phyloP scores from a whole-genome alignment of 2,113 vertebrate species.

The Paratilapia polleni region DNA sequence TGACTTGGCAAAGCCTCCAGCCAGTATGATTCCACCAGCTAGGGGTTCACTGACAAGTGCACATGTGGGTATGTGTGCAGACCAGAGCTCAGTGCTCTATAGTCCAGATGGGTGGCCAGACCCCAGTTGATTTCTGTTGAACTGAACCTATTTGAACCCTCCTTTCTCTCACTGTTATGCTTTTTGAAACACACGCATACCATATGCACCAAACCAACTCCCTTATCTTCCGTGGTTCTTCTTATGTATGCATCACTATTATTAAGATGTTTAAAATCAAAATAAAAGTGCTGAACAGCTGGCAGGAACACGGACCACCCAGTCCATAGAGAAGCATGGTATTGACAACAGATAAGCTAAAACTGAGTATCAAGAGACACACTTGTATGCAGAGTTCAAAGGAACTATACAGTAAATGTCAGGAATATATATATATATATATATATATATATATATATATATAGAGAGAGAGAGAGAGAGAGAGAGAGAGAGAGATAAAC shows the following conservation, averaged over 20 bases:
- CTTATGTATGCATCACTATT: slow-evolving; percentile 42
- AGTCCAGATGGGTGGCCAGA: slow-evolving; percentile 75
- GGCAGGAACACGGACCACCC: slow-evolving; percentile 69
- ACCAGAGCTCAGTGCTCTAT: slow-evolving; percentile 52
- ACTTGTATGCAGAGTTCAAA: no score
- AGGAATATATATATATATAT: no score
- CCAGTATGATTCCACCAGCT: slow-evolving; percentile 68
- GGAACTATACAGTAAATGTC: no score
- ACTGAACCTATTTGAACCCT: slow-evolving; percentile 64
- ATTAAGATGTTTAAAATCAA: slow-evolving; percentile 72
- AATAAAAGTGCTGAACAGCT: slow-evolving; percentile 69
- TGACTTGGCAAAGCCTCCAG: slow-evolving; percentile 73
- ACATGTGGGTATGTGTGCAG: slow-evolving; percentile 56
- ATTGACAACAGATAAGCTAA: slow-evolving; percentile 71
- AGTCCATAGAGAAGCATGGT: slow-evolving; percentile 54
- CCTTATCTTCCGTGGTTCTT: slow-evolving; percentile 9
- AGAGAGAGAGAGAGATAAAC: no score
- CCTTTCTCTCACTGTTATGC: slow-evolving; percentile 27
- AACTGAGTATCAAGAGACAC: slow-evolving; percentile 50
- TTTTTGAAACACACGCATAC: slow-evolving; percentile 38
- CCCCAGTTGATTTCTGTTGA: slow-evolving; percentile 69
- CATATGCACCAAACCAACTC: slow-evolving; percentile 25
- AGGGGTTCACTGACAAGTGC: slow-evolving; percentile 62
- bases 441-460: no score
- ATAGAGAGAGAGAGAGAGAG: no score